Evolutionary conservation across 2,113 vertebrate genomes (phyloP).

Genomic region (Climacteris rufus): DNA sequence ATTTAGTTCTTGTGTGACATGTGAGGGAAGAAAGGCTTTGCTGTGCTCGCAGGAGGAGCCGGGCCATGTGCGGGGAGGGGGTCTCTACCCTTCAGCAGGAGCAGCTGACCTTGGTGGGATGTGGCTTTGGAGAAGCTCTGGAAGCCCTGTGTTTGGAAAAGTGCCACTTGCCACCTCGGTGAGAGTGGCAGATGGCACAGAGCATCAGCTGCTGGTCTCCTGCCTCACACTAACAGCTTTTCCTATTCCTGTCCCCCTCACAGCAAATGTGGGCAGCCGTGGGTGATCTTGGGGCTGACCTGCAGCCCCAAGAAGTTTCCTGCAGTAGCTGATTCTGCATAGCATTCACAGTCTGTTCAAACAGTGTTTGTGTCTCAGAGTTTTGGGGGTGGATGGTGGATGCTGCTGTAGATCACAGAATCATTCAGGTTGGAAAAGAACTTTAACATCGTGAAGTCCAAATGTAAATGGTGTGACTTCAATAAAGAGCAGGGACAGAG

Average conservation of each 20-base stretch:
- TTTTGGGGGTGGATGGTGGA: not conserved
- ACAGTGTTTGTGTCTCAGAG: not conserved
- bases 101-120: not conserved
- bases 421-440: not conserved
- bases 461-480: not conserved
- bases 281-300: not conserved
- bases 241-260: not conserved
- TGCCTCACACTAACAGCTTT: not conserved
- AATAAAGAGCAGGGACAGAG: not conserved
- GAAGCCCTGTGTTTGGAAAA: not conserved
- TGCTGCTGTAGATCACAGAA: not conserved
- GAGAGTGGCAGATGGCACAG: not conserved
- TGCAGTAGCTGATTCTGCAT: not conserved
- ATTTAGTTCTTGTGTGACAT: not conserved
- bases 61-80: fast-evolving
- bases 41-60: not conserved
- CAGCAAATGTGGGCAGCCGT: not conserved
- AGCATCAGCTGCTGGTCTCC: not conserved
- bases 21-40: not conserved
- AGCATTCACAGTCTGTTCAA: not conserved
- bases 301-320: not conserved
- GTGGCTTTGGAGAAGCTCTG: not conserved
- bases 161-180: not conserved
- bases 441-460: not conserved
- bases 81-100: not conserved